Conservation (phyloP, 1,140 invertebrate species). For the Onthophagus taurus region DNA sequence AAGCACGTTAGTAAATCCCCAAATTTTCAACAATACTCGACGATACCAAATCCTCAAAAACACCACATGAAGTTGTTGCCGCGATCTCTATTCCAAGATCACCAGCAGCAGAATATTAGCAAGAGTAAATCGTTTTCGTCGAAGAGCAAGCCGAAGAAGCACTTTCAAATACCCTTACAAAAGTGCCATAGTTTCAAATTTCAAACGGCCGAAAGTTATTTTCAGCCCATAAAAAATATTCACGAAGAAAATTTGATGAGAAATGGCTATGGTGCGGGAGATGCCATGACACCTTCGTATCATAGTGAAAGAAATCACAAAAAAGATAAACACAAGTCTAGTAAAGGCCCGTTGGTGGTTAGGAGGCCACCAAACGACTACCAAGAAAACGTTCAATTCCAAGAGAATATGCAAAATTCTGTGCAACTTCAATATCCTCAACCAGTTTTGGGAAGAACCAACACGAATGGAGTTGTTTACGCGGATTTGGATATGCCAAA, state of each 20-base stretch:
- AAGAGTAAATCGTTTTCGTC: slow-evolving; percentile 36
- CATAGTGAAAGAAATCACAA: slow-evolving; percentile 21
- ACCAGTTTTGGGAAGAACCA: slow-evolving; percentile 24
- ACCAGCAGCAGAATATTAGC: slow-evolving; percentile 22
- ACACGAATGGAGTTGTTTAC: slow-evolving; percentile 31
- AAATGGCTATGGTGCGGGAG: slow-evolving; percentile 37
- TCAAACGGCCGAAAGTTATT: slow-evolving; percentile 51
- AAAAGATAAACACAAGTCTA: slow-evolving; percentile 31
- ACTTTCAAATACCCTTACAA: slow-evolving; percentile 52
- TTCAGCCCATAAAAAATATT: slow-evolving; percentile 50
- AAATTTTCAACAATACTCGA: slow-evolving; percentile 33
- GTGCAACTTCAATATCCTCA: slow-evolving; percentile 37
- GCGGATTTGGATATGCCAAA: slow-evolving; percentile 35
- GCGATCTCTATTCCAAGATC: slow-evolving; percentile 33
- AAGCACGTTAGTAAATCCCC: slow-evolving; percentile 26
- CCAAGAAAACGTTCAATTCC: slow-evolving; percentile 31
- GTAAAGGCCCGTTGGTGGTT: slow-evolving; percentile 31
- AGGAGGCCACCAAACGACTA: slow-evolving; percentile 29
- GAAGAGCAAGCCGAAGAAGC: slow-evolving; percentile 43
- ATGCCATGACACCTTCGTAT: slow-evolving; percentile 24
- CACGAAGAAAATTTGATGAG: slow-evolving; percentile 43
- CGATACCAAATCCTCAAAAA: slow-evolving; percentile 36
- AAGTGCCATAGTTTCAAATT: slow-evolving; percentile 62
- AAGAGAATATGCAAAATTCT: slow-evolving; percentile 33
- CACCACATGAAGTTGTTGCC: slow-evolving; percentile 30